Evolutionary conservation across 1,140 invertebrate species (phyloP), one percentile per base, ranked within the genome.

Genomic region (Papilio helenus): DNA sequence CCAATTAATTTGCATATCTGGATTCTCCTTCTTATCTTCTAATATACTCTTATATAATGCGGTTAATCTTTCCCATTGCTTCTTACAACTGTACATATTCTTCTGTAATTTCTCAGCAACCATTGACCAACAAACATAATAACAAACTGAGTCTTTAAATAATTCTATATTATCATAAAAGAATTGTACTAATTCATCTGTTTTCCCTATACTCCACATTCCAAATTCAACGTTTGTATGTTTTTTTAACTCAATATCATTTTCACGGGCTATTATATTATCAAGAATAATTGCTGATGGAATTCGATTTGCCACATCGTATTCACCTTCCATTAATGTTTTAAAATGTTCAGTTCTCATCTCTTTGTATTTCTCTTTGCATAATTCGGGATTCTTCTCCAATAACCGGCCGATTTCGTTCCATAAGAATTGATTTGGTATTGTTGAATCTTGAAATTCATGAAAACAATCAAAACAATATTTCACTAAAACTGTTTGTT

Each of bases 1-100:
- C 93, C 93, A 93, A 84, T 92, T 88, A 29, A 94, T 92, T 79
- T 90, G 88, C 88, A 92, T 88, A 72, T 93, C 91, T 7, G 92
- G 86, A 84, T 94, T 85, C 74, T 94, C 93, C 80, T 92, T 93
- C 76, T 94, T 94, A 78, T 94, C 91, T 71, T 90, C 83, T 46
- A 94, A 85, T 46, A 92, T 90, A 49, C 79, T 85, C 78, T 87
- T 89, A 76, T 94, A 94, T 7, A 94, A 72, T 12, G 65, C 39
- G 0, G 85, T 85, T 1, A 94, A 80, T 18, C 89, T 88, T 8
- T 90, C 83, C 92, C 92, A 94, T 61, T 92, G 87, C 29, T 84
- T 87, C 26, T 77, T 87, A 82, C 91, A 92, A 72, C 82, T 84
- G 0, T 72, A 42, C 1, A 92, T 55, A 61, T 76, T 84, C 73